phyloP scores from a whole-genome alignment of 1,140 invertebrate genomes.

The Neodiprion pinetum region DNA sequence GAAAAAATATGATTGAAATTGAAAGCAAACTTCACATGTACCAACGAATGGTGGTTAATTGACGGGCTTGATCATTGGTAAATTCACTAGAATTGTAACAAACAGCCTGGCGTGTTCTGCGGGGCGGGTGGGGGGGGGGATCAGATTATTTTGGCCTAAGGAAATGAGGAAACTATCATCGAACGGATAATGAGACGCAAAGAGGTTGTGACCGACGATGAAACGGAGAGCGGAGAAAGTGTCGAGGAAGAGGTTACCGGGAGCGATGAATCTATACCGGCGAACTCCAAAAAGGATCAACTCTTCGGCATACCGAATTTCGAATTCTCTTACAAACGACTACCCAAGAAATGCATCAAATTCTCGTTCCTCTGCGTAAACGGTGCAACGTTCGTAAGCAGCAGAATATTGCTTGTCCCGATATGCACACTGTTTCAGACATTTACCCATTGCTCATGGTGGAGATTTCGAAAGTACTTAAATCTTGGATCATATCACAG shows the following conservation, averaged over 20 bases:
- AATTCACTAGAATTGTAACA: no score
- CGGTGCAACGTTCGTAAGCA: constrained; percentile 34
- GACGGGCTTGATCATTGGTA: no score
- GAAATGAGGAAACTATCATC: no score
- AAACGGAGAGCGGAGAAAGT: constrained; percentile 34
- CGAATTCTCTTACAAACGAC: constrained; percentile 29
- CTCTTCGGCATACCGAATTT: constrained; percentile 31
- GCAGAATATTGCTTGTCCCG: background rate
- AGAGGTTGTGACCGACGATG: constrained; percentile 27
- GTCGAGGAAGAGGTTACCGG: constrained; percentile 36
- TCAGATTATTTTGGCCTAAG: no score
- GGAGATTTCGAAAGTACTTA: background rate
- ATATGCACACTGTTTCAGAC: background rate
- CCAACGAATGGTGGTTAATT: no score
- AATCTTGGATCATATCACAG: constrained; percentile 25
- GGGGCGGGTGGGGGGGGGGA: no score
- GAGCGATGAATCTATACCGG: constrained; percentile 31
- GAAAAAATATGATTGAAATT: no score
- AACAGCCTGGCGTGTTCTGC: no score
- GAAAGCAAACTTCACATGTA: no score
- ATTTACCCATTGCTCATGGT: background rate
- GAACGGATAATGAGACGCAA: constrained; percentile 20
- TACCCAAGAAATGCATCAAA: constrained; percentile 36
- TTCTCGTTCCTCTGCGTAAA: constrained; percentile 35
- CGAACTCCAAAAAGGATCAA: constrained; percentile 28